Base-by-base conservation (phyloP, 2,797 vertebrate species). In the Hirundo rustica region DNA sequence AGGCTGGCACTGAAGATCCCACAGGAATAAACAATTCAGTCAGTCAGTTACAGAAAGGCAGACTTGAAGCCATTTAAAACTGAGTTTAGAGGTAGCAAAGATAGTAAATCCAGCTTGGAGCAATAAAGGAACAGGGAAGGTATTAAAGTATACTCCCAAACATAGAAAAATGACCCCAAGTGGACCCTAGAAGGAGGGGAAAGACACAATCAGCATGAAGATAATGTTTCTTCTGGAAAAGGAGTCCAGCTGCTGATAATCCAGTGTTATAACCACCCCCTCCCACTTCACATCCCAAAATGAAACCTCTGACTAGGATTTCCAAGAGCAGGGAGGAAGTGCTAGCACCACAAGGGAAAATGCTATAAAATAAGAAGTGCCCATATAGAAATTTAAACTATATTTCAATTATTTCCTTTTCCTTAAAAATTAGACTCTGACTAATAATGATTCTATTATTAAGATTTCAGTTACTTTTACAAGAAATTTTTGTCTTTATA, bases 191-290 rank as follows among this genome's bases (percentile, higher is more conserved):
- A 51, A 17, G 57, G 18, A 78, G 14, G 14, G 70, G 32, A 87
- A 79, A 79, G 32, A 47, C 16, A n/a, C 3, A 19, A 16, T 61
- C 13, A 86, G 4, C 5, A 36, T 14, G 6, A 85, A 16, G 17
- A 60, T 6, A 13, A 23, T 9, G 38, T 75, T 82, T 40, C 9
- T 72, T 22, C n/a, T 13, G 20, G 34, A 38, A 70, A 65, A 91
- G 7, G 8, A 20, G 8, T 73, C 7, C 9, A 9, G 25, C 4
- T 92, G 23, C 3, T 40, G 19, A 36, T 3, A 4, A 45, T 8
- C 55, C 9, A 2, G 34, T 47, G 11, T 34, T 72, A 50, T 18
- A 67, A 36, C 1, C 2, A 38, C 1, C 1, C 11, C 15, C 7
- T 1, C 3, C 2, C 11, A 1, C 38, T 38, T 38, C 38, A 38